Percentiles rank a stretch among this genome's conserved stretches.
Conservation (phyloP, 2,797 vertebrate species). For the Cyprinodon diabolis region DNA sequence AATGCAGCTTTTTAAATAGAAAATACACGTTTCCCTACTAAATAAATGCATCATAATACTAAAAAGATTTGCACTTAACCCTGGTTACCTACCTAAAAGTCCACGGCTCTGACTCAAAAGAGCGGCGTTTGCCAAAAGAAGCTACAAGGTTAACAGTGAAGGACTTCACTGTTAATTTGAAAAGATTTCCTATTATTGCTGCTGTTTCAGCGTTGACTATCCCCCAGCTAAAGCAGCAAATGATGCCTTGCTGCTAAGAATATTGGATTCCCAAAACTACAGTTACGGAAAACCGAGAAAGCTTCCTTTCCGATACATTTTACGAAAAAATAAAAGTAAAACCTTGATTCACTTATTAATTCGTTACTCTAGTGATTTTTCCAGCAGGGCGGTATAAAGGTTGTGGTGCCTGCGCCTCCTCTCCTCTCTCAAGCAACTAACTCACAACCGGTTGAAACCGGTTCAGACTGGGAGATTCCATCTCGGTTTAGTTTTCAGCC, state of each 20-base stretch:
- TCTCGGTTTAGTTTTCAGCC: conserved; percentile 99
- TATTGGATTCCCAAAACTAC: conserved; percentile 73
- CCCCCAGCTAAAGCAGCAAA: conserved; percentile 69
- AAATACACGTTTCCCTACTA: conserved; percentile 24
- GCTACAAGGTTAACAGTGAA: conserved; percentile 52
- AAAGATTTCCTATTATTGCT: conserved; percentile 60
- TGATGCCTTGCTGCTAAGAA: conserved; percentile 70
- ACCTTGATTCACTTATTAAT: conserved; percentile 74
- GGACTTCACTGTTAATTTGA: conserved; percentile 53
- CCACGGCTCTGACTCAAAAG: conserved; percentile 81
- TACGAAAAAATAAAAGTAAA: conserved; percentile 73
- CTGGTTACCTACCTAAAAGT: conserved; percentile 84
- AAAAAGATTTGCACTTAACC: conserved; percentile 61
- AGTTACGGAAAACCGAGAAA: conserved; percentile 74
- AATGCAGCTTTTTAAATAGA: background rate
- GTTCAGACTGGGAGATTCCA: conserved; percentile 99
- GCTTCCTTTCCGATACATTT: conserved; percentile 77
- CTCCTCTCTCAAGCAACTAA: conserved; percentile 94
- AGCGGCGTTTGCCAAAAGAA: conserved; percentile 73
- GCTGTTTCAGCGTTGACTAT: conserved; percentile 62
- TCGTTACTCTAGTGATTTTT: conserved; percentile 73
- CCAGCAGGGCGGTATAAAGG: conserved; percentile 77
- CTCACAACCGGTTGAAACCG: conserved; percentile 99
- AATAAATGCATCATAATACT: conserved; percentile 48
- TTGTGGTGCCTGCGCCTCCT: conserved; percentile 85